Conservation (phyloP, 2,888 invertebrate species). For the Drosophila silvestris region DNA sequence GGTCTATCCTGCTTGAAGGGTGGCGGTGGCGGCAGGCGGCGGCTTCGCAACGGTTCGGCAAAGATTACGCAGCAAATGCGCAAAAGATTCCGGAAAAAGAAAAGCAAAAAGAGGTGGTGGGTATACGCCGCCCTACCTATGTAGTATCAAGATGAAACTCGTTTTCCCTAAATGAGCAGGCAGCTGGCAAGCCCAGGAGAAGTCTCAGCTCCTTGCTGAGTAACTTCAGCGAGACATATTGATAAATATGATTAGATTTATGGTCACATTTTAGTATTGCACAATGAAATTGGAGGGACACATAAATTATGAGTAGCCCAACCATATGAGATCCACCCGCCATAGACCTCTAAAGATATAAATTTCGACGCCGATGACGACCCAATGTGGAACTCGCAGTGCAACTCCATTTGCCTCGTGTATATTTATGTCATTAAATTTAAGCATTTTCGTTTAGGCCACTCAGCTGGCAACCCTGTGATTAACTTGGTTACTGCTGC, state of each 20-base stretch:
- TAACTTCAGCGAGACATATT: slow-evolving; percentile 60
- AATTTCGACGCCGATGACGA: slow-evolving; percentile 23
- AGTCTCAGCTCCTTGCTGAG: slow-evolving; percentile 11
- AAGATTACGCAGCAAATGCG: slow-evolving; percentile 48
- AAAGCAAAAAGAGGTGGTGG: slow-evolving; percentile 59
- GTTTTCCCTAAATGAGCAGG: slow-evolving; percentile 74
- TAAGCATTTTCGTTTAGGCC: slow-evolving; percentile 84
- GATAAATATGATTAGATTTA: slow-evolving; percentile 65
- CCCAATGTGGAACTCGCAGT: slow-evolving; percentile 13
- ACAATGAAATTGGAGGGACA: slow-evolving; percentile 49
- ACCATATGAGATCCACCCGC: slow-evolving; percentile 58
- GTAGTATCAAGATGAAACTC: slow-evolving; percentile 47
- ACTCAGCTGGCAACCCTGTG: slow-evolving; percentile 82
- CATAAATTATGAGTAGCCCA: slow-evolving; percentile 38
- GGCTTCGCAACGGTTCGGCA: slow-evolving; percentile 28
- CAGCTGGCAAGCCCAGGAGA: slow-evolving; percentile 40
- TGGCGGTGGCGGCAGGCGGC: slow-evolving; percentile 68
- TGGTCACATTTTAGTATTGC: slow-evolving; percentile 48
- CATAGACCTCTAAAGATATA: slow-evolving; percentile 28
- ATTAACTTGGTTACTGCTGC: slow-evolving; percentile 72
- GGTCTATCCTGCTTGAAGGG: slow-evolving; percentile 60
- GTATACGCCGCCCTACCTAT: slow-evolving; percentile 33
- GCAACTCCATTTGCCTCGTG: slow-evolving; percentile 61
- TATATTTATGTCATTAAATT: slow-evolving; percentile 84
- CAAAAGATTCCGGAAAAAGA: slow-evolving; percentile 51